Conservation (phyloP, 2,888 invertebrate genomes). For the Drosophila affinis region DNA sequence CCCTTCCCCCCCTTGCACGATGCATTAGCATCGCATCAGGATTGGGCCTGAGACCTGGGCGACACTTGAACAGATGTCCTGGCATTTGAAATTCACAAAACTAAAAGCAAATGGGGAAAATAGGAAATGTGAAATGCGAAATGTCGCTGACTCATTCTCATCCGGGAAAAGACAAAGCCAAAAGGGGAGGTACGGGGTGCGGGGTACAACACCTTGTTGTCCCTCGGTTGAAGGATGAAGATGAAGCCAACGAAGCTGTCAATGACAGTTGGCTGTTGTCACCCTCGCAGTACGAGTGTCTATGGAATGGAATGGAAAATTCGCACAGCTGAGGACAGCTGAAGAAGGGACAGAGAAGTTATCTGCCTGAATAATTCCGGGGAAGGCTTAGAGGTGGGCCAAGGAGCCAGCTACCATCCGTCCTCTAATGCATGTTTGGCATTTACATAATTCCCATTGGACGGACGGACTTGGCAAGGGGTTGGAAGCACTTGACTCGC, state of each 20-base stretch:
- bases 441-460: conserved; percentile 73
- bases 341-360: conserved; percentile 29
- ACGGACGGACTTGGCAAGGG: conserved; percentile 1
- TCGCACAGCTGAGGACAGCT: conserved; percentile 67
- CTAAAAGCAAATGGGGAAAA: conserved; percentile 74
- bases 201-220: conserved; percentile 59
- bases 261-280: conserved; percentile 70
- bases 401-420: conserved; percentile 44
- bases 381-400: conserved; percentile 42
- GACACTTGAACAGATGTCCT: conserved; percentile 83
- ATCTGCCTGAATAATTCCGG: conserved; percentile 60
- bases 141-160: conserved; percentile 38
- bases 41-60: conserved; percentile 27
- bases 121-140: conserved; percentile 18
- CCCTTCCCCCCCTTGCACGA: too few species aligned
- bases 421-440: conserved; percentile 73
- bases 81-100: conserved; percentile 83
- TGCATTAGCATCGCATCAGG: conserved; percentile 68
- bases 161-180: conserved; percentile 13
- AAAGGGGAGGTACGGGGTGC: neutral
- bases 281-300: conserved; percentile 40
- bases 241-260: conserved; percentile 46
- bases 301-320: conserved; percentile 44
- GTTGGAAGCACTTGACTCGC: conserved; percentile 66
- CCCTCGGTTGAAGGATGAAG: conserved; percentile 22